Evolutionary conservation across 1,140 invertebrate species (phyloP).

Genomic region (Belonocnema kinseyi): DNA sequence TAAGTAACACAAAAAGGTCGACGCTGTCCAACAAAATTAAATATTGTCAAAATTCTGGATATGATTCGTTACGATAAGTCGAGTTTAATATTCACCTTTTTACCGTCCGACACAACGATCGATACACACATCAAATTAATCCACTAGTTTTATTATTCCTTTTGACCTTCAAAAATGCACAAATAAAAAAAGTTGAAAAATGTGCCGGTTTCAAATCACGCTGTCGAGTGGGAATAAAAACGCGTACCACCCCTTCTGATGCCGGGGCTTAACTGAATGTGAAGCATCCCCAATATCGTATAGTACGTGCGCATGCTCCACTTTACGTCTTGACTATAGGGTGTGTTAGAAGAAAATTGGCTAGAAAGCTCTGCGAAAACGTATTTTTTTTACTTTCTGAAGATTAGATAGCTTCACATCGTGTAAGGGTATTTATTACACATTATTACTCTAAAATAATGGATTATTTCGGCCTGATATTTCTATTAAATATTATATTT

Average conservation of each 20-base stretch:
- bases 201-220: slow-evolving; percentile 48
- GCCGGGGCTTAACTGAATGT: slow-evolving; percentile 65
- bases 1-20: background rate
- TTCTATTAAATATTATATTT: too few species aligned
- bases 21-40: background rate
- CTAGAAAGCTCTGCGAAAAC: slow-evolving; percentile 45
- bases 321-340: slow-evolving; percentile 36
- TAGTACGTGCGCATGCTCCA: slow-evolving; percentile 61
- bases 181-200: slow-evolving; percentile 26
- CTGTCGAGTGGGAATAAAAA: slow-evolving; percentile 50
- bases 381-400: slow-evolving; percentile 11
- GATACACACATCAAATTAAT: background rate
- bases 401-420: slow-evolving; percentile 25
- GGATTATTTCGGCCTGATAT: too few species aligned
- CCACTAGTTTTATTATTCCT: background rate
- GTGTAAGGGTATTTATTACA: slow-evolving; percentile 25
- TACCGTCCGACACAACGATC: background rate
- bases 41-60: background rate
- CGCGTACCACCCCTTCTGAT: slow-evolving; percentile 66
- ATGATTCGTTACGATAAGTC: slow-evolving; percentile 13
- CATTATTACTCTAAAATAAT: too few species aligned
- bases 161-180: background rate
- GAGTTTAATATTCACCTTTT: slow-evolving; percentile 4
- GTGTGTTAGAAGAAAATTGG: slow-evolving; percentile 49
- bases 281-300: slow-evolving; percentile 45